phyloP scores from a whole-genome alignment of 2,888 invertebrate genomes.

The Epistrophella euchroma region DNA sequence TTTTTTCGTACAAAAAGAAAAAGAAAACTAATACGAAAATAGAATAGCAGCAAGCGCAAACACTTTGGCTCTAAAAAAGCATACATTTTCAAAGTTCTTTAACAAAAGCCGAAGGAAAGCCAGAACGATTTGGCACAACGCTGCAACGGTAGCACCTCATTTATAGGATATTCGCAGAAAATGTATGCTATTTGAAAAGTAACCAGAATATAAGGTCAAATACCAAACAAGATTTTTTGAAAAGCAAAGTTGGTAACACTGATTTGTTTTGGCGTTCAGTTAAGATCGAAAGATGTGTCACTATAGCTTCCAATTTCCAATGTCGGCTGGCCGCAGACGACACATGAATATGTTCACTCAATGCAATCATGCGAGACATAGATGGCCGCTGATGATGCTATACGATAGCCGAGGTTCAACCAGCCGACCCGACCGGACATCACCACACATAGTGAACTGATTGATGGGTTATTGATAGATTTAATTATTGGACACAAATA shows the following conservation, averaged over 20 bases:
- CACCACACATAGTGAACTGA: conserved; percentile 66
- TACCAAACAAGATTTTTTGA: background rate
- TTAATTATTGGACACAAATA: conserved; percentile 76
- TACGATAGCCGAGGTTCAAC: conserved; percentile 5
- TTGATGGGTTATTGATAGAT: conserved; percentile 76
- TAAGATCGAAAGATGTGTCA: conserved; percentile 60
- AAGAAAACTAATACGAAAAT: too few species aligned
- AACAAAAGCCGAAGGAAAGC: too few species aligned
- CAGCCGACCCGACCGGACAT: conserved; percentile 7
- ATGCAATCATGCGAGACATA: conserved; percentile 50
- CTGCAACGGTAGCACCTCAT: too few species aligned
- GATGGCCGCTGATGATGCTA: conserved; percentile 8
- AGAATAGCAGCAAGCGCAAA: too few species aligned
- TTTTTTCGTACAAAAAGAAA: too few species aligned
- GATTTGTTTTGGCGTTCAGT: conserved; percentile 15
- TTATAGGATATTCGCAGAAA: too few species aligned
- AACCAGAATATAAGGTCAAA: too few species aligned
- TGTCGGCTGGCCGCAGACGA: conserved; percentile 73
- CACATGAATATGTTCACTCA: conserved; percentile 72
- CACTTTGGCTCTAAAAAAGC: too few species aligned
- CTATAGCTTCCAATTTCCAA: conserved; percentile 44
- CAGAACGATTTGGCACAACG: too few species aligned
- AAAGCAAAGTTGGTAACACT: conserved; percentile 7
- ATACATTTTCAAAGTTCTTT: too few species aligned
- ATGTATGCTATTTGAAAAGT: too few species aligned